Base-by-base conservation (phyloP, 2,113 vertebrate species). In the Choloepus hoffmanni region DNA sequence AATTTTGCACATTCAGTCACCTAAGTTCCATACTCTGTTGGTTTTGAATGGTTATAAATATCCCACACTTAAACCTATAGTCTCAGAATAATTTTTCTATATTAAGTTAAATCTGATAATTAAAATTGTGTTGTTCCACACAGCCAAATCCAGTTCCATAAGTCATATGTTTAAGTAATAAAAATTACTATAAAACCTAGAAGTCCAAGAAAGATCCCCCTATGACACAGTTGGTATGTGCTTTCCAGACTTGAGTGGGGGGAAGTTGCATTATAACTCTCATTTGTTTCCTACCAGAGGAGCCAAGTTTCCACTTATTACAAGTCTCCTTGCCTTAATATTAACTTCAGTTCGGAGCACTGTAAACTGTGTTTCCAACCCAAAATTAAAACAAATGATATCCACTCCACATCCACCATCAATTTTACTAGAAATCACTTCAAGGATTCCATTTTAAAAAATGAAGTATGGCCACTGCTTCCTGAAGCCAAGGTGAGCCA, bases 301-400 rank as follows among this genome's bases (percentile, higher is more conserved):
- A 92, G 95, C 98, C 98, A 98, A 97, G 94, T 98, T 98, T 98
- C 97, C 97, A 97, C 91, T 97, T 97, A 96, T 95, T 98, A 96
- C 58, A 96, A 67, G 95, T 94, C 94, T 98, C 92, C 88, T 96
- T 30, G 26, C 83, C 79, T 97, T 97, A 96, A 96, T 96, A 98
- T 94, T 98, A 97, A 98, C 96, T 98, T 98, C 90, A 97, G 85
- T 65, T 89, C 74, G 90, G 97, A 97, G 89, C 92, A 92, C 50
- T 93, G 58, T 84, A 97, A 97, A 97, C 67, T 95, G 43, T 91
- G 97, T 97, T 94, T 91, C 79, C 72, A 89, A 33, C 83, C 45
- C 76, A 97, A 98, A 98, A 98, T 97, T 96, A 98, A 97, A 97
- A 78, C 81, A 96, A 94, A 95, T 83, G 93, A 95, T 94, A 94